Evolutionary conservation across 2,888 invertebrate genomes (phyloP).

Genomic region (Leptinotarsa rubiginosa): DNA sequence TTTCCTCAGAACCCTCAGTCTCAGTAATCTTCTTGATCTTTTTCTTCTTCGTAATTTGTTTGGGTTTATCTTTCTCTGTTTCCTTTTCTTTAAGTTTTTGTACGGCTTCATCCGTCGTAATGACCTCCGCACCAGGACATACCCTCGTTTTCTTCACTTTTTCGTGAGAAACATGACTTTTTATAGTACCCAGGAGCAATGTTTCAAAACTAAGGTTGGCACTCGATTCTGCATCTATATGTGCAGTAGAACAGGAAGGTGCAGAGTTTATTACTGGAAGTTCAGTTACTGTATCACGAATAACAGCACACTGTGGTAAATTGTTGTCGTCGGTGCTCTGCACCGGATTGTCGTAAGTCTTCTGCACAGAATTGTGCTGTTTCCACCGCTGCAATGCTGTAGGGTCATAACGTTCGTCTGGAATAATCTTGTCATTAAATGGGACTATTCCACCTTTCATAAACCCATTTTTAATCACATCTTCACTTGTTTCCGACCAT

Average conservation of each 20-base stretch:
- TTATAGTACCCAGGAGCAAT: slow-evolving; percentile 1
- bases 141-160: not conserved
- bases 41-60: not conserved
- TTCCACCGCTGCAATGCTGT: no score
- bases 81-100: not conserved
- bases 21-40: not conserved
- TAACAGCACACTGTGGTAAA: not conserved
- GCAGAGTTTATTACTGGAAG: no score
- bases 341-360: not conserved
- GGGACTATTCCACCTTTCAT: no score
- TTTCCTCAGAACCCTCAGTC: not conserved
- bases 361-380: not conserved
- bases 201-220: not conserved
- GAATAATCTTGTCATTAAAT: no score
- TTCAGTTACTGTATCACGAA: no score
- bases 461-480: no score
- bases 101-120: not conserved
- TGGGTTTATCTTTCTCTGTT: not conserved
- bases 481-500: no score
- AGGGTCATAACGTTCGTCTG: no score
- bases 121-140: not conserved
- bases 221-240: slow-evolving; percentile 1
- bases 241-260: no score
- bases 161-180: not conserved
- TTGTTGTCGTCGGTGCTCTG: slow-evolving; percentile 1